These are phyloP conservation scores for Lepidiolamprologus cunningtoni DNA, from an alignment of 2,113 vertebrate genomes.

Conservation along the genomic window DNA sequence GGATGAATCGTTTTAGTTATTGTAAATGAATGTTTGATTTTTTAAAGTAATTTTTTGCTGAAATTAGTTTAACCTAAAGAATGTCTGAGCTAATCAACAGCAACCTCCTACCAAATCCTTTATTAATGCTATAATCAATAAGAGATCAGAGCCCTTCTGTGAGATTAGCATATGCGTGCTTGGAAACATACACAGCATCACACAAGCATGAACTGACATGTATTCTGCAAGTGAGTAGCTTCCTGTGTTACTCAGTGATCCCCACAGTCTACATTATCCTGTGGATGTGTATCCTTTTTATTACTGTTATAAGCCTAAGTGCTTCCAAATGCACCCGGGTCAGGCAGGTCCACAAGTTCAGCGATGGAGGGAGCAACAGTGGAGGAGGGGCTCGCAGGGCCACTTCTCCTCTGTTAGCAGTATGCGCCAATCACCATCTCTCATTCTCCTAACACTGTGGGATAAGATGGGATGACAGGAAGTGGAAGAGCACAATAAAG, in stretches of 20 bases:
- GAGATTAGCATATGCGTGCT: neutral
- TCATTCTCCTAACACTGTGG: neutral
- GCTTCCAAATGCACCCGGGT: neutral
- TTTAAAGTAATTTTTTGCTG: neutral
- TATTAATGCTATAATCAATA: neutral
- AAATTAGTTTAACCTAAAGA: neutral
- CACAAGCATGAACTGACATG: neutral
- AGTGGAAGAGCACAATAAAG: neutral
- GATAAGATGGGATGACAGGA: conserved; percentile 4
- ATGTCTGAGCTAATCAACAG: neutral
- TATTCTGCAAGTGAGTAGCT: neutral
- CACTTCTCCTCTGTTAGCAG: conserved; percentile 8
- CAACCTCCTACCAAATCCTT: neutral
- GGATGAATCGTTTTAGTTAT: neutral
- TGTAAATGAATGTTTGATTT: neutral
- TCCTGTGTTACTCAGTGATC: neutral
- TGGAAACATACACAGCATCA: neutral
- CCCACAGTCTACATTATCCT: neutral
- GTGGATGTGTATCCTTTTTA: neutral
- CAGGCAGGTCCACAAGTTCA: conserved; percentile 44
- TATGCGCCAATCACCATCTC: conserved; percentile 36
- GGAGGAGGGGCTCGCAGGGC: neutral
- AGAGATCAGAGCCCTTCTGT: neutral
- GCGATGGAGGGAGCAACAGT: neutral
- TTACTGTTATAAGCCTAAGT: neutral